Evolutionary conservation across 2,888 invertebrate species (phyloP).

Genomic region (Drepana falcataria): DNA sequence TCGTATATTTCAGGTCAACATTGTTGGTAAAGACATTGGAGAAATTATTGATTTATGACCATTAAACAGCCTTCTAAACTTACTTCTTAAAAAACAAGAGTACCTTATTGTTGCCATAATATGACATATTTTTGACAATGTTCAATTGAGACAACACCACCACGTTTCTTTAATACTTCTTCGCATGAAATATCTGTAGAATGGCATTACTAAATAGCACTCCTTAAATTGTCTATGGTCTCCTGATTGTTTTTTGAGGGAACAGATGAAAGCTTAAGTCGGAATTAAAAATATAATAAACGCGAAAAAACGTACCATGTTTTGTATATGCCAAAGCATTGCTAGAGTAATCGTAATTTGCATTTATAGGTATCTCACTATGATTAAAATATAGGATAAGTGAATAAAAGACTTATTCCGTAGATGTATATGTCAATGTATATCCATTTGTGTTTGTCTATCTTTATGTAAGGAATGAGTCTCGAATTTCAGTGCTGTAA

Average conservation of each 20-base stretch:
- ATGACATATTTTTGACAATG: too few relatives aligned
- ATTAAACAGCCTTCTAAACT: too few relatives aligned
- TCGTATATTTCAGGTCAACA: too few relatives aligned
- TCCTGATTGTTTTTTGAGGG: neutral
- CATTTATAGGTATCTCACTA: constrained; percentile 79
- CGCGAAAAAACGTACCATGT: constrained; percentile 52
- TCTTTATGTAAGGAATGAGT: constrained; percentile 58
- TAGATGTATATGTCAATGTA: constrained; percentile 36
- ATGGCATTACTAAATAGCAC: too few relatives aligned
- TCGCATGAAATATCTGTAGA: too few relatives aligned
- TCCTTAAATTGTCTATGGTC: too few relatives aligned
- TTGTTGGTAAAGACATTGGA: too few relatives aligned
- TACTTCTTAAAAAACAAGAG: too few relatives aligned
- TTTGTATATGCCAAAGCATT: constrained; percentile 79
- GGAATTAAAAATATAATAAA: neutral
- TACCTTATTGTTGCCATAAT: neutral
- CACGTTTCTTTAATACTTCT: too few relatives aligned
- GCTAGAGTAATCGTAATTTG: constrained; percentile 76
- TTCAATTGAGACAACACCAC: too few relatives aligned
- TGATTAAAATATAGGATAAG: constrained; percentile 64
- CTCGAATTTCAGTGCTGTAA: constrained; percentile 44
- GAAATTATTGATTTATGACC: too few relatives aligned
- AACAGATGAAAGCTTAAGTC: neutral
- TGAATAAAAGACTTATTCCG: constrained; percentile 75
- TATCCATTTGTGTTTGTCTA: constrained; percentile 43